These are phyloP conservation scores for Seira musarum DNA, from an alignment of 2,888 invertebrate species.

Conservation along the genomic window DNA sequence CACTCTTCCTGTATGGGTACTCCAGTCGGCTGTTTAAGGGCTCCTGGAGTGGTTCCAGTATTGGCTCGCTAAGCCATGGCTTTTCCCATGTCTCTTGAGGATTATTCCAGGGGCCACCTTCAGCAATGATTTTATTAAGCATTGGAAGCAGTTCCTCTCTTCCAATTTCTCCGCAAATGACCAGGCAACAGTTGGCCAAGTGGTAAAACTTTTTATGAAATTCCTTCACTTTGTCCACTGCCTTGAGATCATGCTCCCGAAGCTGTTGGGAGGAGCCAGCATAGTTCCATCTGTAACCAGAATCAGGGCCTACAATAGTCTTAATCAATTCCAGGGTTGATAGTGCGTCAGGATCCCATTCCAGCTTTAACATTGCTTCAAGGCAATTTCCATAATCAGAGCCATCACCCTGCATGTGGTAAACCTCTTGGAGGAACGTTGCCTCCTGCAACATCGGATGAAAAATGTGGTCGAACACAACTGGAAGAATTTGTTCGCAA, in stretches of 20 bases:
- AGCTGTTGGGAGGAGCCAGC: too few species aligned
- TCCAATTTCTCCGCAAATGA: constrained; percentile 44
- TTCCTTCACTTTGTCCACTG: constrained; percentile 38
- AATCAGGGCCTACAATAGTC: too few species aligned
- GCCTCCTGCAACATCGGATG: constrained; percentile 42
- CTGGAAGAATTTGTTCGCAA: constrained; percentile 46
- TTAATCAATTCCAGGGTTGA: too few species aligned
- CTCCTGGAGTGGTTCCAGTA: constrained; percentile 3
- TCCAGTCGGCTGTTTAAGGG: constrained; percentile 19
- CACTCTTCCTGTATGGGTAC: constrained; percentile 24
- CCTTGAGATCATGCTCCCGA: neutral
- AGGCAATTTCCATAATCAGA: constrained; percentile 9
- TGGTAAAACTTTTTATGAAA: constrained; percentile 56
- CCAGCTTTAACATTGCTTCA: too few species aligned
- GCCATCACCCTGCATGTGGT: neutral
- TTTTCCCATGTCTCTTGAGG: constrained; percentile 42
- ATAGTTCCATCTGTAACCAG: constrained; percentile 22
- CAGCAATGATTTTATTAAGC: constrained; percentile 21
- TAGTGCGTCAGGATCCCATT: too few species aligned
- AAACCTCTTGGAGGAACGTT: neutral
- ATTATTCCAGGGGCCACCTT: constrained; percentile 20
- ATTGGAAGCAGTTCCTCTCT: constrained; percentile 33
- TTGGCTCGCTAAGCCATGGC: constrained; percentile 2
- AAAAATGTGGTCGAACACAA: constrained; percentile 55
- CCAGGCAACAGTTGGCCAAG: constrained; percentile 43